Evolutionary conservation across 2,797 vertebrate species (phyloP), one percentile per base, ranked within the genome.

Genomic region (Clarias laeviceps): DNA sequence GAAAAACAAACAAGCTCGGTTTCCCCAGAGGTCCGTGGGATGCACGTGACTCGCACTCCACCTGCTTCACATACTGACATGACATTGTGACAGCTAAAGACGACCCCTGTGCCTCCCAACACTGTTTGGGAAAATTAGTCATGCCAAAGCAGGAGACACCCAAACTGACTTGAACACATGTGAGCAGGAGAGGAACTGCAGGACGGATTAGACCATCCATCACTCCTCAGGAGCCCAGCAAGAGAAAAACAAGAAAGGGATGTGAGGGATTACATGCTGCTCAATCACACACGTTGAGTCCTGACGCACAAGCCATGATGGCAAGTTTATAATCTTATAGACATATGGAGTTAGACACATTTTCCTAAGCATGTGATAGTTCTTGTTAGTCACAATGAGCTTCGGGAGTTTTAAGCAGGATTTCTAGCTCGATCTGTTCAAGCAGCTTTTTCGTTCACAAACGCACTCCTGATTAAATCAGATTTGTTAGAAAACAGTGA

Each of bases 141-240:
- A 91, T 68, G 85, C 77, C 54, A 57, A 77, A 34, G 57, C 76
- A 59, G 76, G 70, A 65, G 57, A 64, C 64, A 76, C 82, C 40
- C 68, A 77, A 85, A 88, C 81, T 81, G 72, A 83, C 80, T 54
- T 89, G 40, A 84, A 87, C 87, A 88, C 87, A 90, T 87, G 85
- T 79, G 87, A 77, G 40, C 80, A 45, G 83, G 88, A 90, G 86
- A 82, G 81, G 82, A 86, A 77, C 77, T 65, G 82, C 73, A 85
- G 85, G 85, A 90, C 83, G 84, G 89, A 89, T 91, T 85, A 88
- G 82, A 73, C 68, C 65, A 81, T 88, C 88, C 79, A 84, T 89
- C 88, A 88, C 64, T 15, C 62, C 84, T 76, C 76, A n/a, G 84
- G 86, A 83, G 64, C 22, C 59, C 74, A 74, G 80, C 68, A 84